Evolutionary conservation across 2,888 invertebrate species (phyloP).

Genomic region (Tetranychus truncatus): DNA sequence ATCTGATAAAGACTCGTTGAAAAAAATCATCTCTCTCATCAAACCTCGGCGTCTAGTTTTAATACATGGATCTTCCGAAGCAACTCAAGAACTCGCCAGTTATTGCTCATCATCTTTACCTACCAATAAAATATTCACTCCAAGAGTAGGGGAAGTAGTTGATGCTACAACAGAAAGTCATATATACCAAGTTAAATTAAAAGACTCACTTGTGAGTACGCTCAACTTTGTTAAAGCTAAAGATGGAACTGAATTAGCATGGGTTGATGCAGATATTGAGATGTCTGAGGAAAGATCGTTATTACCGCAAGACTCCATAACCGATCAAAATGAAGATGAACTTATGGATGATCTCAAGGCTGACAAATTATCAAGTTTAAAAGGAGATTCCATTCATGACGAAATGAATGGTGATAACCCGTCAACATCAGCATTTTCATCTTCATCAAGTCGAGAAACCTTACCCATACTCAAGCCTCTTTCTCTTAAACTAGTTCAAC

Average conservation of each 20-base stretch:
- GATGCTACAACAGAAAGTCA: slow-evolving; percentile 95
- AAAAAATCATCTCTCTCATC: slow-evolving; percentile 50
- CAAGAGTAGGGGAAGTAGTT: slow-evolving; percentile 50
- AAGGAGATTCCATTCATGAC: neutral
- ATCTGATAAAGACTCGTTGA: slow-evolving; percentile 43
- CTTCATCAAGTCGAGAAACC: slow-evolving; percentile 10
- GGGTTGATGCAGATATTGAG: slow-evolving; percentile 63
- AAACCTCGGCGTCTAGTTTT: slow-evolving; percentile 62
- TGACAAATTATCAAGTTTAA: neutral
- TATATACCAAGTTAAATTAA: slow-evolving; percentile 86
- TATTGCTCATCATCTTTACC: slow-evolving; percentile 46
- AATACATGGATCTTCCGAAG: slow-evolving; percentile 51
- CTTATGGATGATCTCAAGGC: neutral
- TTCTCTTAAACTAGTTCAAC: neutral
- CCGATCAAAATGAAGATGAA: neutral
- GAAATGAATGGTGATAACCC: neutral
- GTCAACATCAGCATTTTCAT: slow-evolving; percentile 7
- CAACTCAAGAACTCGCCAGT: slow-evolving; percentile 48
- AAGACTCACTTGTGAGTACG: slow-evolving; percentile 72
- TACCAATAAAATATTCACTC: slow-evolving; percentile 53
- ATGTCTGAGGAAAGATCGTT: slow-evolving; percentile 28
- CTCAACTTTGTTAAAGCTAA: slow-evolving; percentile 63
- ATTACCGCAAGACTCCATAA: neutral
- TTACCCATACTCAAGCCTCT: neutral
- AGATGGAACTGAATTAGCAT: slow-evolving; percentile 73